phyloP scores from a whole-genome alignment of 2,797 vertebrate species.

The Platalea minor region DNA sequence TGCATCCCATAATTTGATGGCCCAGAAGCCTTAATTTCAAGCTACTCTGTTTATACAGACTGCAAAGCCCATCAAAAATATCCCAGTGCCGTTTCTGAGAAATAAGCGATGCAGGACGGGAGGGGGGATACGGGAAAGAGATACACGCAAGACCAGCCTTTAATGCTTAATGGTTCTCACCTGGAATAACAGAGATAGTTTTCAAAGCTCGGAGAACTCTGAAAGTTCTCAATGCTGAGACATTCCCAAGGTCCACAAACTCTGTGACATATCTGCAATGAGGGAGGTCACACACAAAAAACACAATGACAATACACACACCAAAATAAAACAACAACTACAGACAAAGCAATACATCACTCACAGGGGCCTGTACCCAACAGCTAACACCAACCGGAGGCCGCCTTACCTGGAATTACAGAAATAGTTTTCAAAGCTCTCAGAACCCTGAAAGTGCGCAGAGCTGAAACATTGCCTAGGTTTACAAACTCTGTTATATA shows the following conservation, averaged over 20 bases:
- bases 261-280: conserved; percentile 99
- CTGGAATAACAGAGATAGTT: conserved; percentile 99
- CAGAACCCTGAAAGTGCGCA: conserved; percentile 80
- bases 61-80: conserved; percentile 90
- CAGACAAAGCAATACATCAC: conserved; percentile 86
- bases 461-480: conserved; percentile 99
- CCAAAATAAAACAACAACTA: conserved; percentile 83
- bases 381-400: conserved; percentile 88
- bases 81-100: conserved; percentile 80
- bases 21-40: neutral
- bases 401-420: conserved; percentile 94
- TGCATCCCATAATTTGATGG: neutral
- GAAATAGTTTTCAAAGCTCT: conserved; percentile 99
- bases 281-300: conserved; percentile 97
- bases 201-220: conserved; percentile 99
- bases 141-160: conserved; percentile 75
- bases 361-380: conserved; percentile 92
- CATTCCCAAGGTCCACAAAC: conserved; percentile 99
- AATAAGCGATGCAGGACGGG: conserved; percentile 74
- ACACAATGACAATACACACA: conserved; percentile 93
- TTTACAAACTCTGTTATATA: conserved; percentile 99
- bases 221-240: conserved; percentile 99
- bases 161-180: conserved; percentile 90
- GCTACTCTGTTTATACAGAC: conserved; percentile 68
- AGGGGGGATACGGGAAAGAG: conserved; percentile 50